Percentiles rank a stretch among this genome's conserved stretches.
phyloP scores from a whole-genome alignment of 1,140 invertebrate genomes.

The Adelges cooleyi region DNA sequence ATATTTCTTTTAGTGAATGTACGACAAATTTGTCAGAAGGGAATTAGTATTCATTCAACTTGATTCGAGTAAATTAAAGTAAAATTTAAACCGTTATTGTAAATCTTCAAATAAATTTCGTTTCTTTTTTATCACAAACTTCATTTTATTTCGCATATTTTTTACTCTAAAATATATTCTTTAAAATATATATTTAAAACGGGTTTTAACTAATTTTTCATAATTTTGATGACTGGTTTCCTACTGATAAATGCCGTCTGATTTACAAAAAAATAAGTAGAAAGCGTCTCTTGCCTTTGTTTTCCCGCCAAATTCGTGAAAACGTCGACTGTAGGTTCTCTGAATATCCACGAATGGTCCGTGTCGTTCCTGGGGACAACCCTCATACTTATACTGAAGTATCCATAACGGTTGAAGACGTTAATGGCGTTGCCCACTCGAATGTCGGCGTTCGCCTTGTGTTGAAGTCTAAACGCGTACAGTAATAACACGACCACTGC shows the following conservation, averaged over 20 bases:
- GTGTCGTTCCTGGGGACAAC: slow-evolving; percentile 69
- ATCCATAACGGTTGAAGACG: slow-evolving; percentile 61
- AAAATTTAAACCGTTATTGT: no score
- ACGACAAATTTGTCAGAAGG: no score
- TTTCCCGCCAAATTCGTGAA: slow-evolving; percentile 44
- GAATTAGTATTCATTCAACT: no score
- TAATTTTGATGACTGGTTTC: background rate
- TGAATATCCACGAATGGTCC: slow-evolving; percentile 64
- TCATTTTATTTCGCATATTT: no score
- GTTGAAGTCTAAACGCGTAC: background rate
- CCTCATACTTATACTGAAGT: slow-evolving; percentile 69
- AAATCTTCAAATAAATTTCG: no score
- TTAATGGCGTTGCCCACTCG: slow-evolving; percentile 59
- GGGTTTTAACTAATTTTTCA: no score
- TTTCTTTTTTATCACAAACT: no score
- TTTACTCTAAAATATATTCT: no score
- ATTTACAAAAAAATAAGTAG: background rate
- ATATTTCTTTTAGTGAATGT: no score
- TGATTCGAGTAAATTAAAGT: no score
- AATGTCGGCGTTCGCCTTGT: slow-evolving; percentile 40
- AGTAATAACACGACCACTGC: slow-evolving; percentile 5
- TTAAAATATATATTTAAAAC: no score
- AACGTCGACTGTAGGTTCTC: slow-evolving; percentile 67
- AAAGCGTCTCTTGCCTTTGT: slow-evolving; percentile 31
- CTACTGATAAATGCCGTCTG: background rate